A percentile compares a stretch with the other conserved stretches of the same genome.
Evolutionary conservation across 2,888 invertebrate species (phyloP).

Genomic region (Pristionchus japonicus): DNA sequence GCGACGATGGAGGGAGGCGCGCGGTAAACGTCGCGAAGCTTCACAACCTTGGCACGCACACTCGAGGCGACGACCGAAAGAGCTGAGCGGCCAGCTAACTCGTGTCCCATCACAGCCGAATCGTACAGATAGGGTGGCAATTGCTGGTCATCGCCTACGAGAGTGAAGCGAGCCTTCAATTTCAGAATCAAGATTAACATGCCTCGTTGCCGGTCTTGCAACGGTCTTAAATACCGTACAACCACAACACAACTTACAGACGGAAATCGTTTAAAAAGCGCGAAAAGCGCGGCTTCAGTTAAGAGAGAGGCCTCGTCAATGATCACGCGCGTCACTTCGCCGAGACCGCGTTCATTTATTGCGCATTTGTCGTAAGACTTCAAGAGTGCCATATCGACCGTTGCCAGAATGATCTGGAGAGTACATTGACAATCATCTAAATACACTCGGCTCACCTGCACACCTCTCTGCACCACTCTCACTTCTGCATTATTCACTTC

Average conservation of each 20-base stretch:
- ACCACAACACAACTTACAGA: not conserved
- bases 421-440: no score
- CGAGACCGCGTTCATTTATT: not conserved
- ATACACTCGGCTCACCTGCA: no score
- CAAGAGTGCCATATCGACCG: no score
- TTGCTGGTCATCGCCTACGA: not conserved
- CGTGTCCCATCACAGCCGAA: not conserved
- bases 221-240: no score
- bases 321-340: not conserved
- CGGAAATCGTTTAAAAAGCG: not conserved
- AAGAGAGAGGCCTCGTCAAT: not conserved
- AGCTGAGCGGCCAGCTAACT: not conserved
- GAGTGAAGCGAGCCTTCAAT: not conserved
- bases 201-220: no score
- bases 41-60: not conserved
- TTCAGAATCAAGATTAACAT: no score
- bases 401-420: no score
- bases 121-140: not conserved
- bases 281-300: not conserved
- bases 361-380: no score
- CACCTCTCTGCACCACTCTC: no score
- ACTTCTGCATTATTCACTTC: no score
- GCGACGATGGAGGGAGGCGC: not conserved
- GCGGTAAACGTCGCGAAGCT: not conserved
- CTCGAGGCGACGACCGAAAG: not conserved